Evolutionary conservation across 1,140 invertebrate genomes (phyloP).

Genomic region (Pentalonia nigronervosa): DNA sequence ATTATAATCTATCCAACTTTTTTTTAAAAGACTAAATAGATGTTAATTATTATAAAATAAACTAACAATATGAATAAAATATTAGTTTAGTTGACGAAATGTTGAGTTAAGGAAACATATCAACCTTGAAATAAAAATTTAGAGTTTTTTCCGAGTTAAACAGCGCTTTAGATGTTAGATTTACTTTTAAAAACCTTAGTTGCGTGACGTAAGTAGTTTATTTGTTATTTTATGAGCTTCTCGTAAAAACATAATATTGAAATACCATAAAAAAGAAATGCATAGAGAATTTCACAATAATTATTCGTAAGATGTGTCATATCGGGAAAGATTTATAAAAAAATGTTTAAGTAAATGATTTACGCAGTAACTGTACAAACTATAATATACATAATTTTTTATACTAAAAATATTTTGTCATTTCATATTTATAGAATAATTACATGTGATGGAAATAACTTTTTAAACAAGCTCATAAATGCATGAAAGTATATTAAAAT

Average conservation of each 20-base stretch:
- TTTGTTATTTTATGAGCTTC: background rate
- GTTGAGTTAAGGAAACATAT: background rate
- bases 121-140: constrained; percentile 6
- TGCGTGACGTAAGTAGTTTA: background rate
- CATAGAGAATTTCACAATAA: background rate
- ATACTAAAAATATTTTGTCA: background rate
- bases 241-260: background rate
- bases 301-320: background rate
- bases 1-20: background rate
- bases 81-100: background rate
- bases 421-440: background rate
- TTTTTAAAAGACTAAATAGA: background rate
- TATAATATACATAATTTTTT: background rate
- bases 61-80: background rate
- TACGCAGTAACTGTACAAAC: background rate
- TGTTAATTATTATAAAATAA: background rate
- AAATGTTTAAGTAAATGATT: background rate
- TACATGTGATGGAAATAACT: background rate
- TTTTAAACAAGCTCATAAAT: constrained; percentile 2
- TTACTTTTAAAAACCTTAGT: background rate
- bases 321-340: background rate
- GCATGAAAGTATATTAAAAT: background rate
- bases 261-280: background rate
- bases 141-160: background rate
- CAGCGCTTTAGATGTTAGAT: background rate